A percentile compares a stretch with the other conserved stretches of the same genome.
Evolutionary conservation across 2,888 invertebrate genomes (phyloP).

Genomic region (Galerucella pusilla): DNA sequence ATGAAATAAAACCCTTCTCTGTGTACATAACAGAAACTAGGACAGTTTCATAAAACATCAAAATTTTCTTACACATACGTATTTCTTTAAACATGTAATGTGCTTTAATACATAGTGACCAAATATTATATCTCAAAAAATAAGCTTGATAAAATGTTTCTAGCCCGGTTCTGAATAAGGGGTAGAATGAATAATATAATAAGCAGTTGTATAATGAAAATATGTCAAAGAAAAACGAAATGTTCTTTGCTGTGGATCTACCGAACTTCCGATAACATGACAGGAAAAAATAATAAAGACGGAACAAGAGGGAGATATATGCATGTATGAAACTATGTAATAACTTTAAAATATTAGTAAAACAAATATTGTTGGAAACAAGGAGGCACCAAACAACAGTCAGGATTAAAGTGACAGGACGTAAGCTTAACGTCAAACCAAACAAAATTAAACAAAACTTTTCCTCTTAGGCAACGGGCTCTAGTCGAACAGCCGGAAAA

Average conservation of each 20-base stretch:
- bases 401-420: constrained; percentile 66
- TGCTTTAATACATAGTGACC: no score
- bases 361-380: constrained; percentile 63
- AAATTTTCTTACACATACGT: no score
- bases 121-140: no score
- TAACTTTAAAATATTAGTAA: constrained; percentile 61
- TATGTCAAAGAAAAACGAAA: neutral
- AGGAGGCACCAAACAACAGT: constrained; percentile 63
- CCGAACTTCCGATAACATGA: neutral
- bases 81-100: no score
- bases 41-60: no score
- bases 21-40: no score
- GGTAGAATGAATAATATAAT: no score
- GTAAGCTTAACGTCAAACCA: constrained; percentile 66
- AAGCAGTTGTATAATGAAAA: neutral
- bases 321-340: constrained; percentile 61
- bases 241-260: neutral
- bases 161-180: no score
- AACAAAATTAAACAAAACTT: constrained; percentile 67
- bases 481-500: constrained; percentile 61
- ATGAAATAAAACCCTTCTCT: no score
- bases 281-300: neutral
- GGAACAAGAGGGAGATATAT: constrained; percentile 8
- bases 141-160: no score
- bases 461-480: constrained; percentile 65